Conservation (phyloP, 2,797 vertebrate genomes). For the Centropyge bicolor region DNA sequence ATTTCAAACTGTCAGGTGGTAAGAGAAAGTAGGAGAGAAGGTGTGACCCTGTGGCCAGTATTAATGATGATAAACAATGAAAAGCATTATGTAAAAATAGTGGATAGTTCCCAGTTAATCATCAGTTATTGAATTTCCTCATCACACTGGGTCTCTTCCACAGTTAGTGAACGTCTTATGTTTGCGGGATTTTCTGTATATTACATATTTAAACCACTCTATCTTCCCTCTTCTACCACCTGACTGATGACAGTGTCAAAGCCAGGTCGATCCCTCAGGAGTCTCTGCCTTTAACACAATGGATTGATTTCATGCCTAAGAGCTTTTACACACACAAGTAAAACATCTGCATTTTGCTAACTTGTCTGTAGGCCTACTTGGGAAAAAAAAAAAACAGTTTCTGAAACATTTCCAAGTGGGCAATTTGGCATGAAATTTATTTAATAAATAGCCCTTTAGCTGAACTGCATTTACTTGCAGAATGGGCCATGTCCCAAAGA, state of each 20-base stretch:
- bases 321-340: conserved; percentile 26
- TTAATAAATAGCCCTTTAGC: conserved; percentile 54
- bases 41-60: not conserved
- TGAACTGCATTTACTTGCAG: conserved; percentile 50
- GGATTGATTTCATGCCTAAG: conserved; percentile 10
- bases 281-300: not conserved
- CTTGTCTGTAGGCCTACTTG: not conserved
- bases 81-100: not conserved
- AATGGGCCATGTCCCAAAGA: conserved; percentile 49
- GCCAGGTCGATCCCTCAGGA: not conserved
- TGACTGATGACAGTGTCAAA: not conserved
- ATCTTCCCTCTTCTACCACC: not conserved
- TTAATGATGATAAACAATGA: not conserved
- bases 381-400: conserved; percentile 18
- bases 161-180: not conserved
- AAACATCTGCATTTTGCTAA: conserved; percentile 41
- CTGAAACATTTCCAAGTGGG: conserved; percentile 46
- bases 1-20: too few relatives aligned
- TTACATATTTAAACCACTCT: not conserved
- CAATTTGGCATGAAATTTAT: conserved; percentile 41
- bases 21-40: too few relatives aligned
- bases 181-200: not conserved
- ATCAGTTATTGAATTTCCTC: not conserved
- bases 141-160: too few relatives aligned
- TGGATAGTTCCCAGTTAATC: not conserved